Conservation (phyloP, 30 jellyfish, hydroid and myxozoan genomes). For the Turritopsis rubra region DNA sequence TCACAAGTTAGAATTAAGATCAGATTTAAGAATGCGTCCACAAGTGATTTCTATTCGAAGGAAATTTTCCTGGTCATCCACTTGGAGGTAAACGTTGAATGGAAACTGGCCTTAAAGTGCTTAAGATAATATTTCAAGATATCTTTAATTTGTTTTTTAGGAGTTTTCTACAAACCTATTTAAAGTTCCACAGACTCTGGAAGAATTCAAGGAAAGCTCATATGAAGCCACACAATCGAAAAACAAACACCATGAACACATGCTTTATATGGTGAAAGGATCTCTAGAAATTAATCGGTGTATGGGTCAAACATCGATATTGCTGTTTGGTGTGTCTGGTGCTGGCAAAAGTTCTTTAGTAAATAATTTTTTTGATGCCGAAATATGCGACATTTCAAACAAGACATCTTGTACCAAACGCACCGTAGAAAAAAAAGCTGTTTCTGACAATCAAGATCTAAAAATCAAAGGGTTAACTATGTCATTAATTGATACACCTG, state of each 20-base stretch:
- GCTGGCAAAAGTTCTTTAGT: slow-evolving; percentile 31
- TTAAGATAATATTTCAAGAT: too few relatives aligned
- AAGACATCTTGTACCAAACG: not conserved
- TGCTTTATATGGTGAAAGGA: not conserved
- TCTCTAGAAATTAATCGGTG: not conserved
- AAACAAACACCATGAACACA: not conserved
- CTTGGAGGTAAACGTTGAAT: too few relatives aligned
- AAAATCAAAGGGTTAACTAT: not conserved
- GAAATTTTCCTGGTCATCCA: too few relatives aligned
- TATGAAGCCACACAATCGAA: not conserved
- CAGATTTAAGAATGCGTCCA: too few relatives aligned
- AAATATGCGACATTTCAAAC: not conserved
- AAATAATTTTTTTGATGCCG: not conserved
- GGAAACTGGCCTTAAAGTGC: too few relatives aligned
- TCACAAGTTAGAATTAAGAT: too few relatives aligned
- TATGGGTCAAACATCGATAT: not conserved
- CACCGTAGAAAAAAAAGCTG: not conserved
- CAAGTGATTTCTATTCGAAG: too few relatives aligned
- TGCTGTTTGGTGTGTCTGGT: slow-evolving; percentile 28
- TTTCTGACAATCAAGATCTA: not conserved
- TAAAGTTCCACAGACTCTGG: not conserved
- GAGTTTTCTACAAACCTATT: too few relatives aligned
- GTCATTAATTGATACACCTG: slow-evolving; percentile 13
- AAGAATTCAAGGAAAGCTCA: not conserved
- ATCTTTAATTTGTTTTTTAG: not conserved